These are phyloP conservation scores for Coremacera marginata DNA, from an alignment of 2,888 invertebrate species.

Conservation along the genomic window DNA sequence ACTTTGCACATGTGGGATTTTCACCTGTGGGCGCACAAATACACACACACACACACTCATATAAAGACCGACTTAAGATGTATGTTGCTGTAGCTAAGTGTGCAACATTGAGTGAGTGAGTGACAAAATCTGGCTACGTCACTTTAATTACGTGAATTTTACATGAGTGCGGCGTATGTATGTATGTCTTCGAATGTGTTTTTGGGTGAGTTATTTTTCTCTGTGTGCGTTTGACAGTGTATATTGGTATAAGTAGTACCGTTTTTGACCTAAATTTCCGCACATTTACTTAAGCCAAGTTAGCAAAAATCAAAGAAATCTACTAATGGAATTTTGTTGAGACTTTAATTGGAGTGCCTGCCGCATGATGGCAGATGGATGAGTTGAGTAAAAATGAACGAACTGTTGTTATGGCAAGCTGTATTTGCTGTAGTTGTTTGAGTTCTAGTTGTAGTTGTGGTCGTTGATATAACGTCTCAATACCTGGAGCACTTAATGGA, in stretches of 20 bases:
- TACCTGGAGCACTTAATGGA: constrained; percentile 8
- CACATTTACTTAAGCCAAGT: constrained; percentile 30
- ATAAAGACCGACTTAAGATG: constrained; percentile 3
- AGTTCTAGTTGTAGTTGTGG: not conserved
- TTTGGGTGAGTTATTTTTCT: not conserved
- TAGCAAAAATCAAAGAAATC: constrained; percentile 30
- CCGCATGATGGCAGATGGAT: not conserved
- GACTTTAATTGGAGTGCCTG: not conserved
- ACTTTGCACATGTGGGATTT: not conserved
- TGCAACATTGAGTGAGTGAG: not conserved
- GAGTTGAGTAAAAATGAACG: not conserved
- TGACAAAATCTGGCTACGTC: constrained; percentile 32
- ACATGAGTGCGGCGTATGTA: constrained; percentile 7
- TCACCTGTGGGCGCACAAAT: not conserved
- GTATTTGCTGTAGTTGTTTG: not conserved
- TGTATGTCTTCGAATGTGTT: not conserved
- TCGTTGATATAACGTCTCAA: not conserved
- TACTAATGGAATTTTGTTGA: constrained; percentile 33
- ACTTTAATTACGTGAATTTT: constrained; percentile 38
- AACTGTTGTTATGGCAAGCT: not conserved
- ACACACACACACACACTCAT: not conserved
- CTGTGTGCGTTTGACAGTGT: not conserved
- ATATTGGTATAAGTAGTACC: not conserved
- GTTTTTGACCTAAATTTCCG: constrained; percentile 24
- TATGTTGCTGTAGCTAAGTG: not conserved